phyloP scores from a whole-genome alignment of 2,797 vertebrate species.

The Danio albolineatus region DNA sequence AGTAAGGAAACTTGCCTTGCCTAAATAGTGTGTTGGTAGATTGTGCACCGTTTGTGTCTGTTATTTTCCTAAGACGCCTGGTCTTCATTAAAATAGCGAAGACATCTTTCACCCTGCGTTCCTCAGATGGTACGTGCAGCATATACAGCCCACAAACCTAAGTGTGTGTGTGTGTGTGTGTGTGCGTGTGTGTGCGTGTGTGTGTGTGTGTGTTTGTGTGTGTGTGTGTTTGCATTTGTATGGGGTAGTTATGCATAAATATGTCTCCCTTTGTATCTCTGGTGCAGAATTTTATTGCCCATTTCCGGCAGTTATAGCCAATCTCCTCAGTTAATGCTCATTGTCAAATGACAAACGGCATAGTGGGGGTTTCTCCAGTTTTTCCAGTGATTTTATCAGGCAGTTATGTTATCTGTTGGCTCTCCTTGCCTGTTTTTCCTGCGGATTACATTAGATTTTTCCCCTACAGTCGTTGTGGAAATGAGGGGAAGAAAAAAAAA shows the following conservation, averaged over 20 bases:
- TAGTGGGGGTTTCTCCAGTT: not conserved
- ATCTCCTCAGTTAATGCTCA: constrained; percentile 47
- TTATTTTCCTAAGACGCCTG: not conserved
- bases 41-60: not conserved
- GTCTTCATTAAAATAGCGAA: not conserved
- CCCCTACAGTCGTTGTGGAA: constrained; percentile 17
- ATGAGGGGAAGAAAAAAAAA: constrained; percentile 11
- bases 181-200: too few species aligned
- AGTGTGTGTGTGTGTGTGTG: not conserved
- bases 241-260: constrained; percentile 32
- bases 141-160: not conserved
- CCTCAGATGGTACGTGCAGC: not conserved
- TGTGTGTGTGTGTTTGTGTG: too few species aligned
- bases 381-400: constrained; percentile 41
- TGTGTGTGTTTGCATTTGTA: constrained; percentile 1
- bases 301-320: constrained; percentile 35
- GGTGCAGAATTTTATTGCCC: constrained; percentile 13
- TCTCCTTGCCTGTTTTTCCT: constrained; percentile 22
- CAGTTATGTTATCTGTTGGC: constrained; percentile 41
- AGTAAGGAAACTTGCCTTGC: too few species aligned
- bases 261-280: constrained; percentile 25
- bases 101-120: not conserved
- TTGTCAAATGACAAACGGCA: constrained; percentile 37
- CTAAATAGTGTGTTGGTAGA: too few species aligned
- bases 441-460: constrained; percentile 22